Evolutionary conservation across 2,888 invertebrate genomes (phyloP).

Genomic region (Brachyopa scutellaris): DNA sequence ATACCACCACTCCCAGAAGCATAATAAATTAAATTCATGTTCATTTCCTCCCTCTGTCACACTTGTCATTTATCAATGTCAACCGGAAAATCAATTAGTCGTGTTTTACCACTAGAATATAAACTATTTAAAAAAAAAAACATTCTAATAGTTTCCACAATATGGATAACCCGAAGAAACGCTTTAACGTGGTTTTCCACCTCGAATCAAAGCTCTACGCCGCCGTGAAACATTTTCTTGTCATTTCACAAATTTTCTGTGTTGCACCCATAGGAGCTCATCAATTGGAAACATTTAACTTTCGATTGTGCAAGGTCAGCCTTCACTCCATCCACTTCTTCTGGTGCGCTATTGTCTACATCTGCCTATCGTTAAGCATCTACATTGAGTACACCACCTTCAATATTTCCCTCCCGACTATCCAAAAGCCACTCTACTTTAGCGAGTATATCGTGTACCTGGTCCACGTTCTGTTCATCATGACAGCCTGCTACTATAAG

Average conservation of each 20-base stretch:
- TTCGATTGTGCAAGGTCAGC: too few species aligned
- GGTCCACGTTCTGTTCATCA: conserved; percentile 66
- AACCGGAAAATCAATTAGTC: conserved; percentile 7
- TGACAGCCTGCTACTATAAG: conserved; percentile 45
- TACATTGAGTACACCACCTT: conserved; percentile 62
- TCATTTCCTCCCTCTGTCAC: too few species aligned
- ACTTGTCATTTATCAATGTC: conserved; percentile 51
- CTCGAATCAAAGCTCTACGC: conserved; percentile 66
- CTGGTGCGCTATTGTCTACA: conserved; percentile 72
- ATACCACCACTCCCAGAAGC: conserved; percentile 5
- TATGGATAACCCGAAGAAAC: conserved; percentile 26
- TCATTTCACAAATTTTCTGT: conserved; percentile 71
- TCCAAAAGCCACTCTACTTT: conserved; percentile 74
- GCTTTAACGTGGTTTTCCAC: conserved; percentile 8
- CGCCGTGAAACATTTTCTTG: conserved; percentile 49
- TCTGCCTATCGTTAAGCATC: conserved; percentile 34
- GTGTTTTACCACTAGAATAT: neutral
- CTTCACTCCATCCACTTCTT: conserved; percentile 68
- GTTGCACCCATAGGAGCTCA: conserved; percentile 72
- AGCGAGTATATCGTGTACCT: conserved; percentile 73
- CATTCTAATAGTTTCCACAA: conserved; percentile 41
- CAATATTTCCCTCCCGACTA: conserved; percentile 63
- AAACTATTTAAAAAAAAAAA: neutral
- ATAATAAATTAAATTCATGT: conserved; percentile 8
- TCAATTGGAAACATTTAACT: too few species aligned